Evolutionary conservation across 2,113 vertebrate genomes (phyloP).

Genomic region (Sinocyclocheilus anshuiensis): DNA sequence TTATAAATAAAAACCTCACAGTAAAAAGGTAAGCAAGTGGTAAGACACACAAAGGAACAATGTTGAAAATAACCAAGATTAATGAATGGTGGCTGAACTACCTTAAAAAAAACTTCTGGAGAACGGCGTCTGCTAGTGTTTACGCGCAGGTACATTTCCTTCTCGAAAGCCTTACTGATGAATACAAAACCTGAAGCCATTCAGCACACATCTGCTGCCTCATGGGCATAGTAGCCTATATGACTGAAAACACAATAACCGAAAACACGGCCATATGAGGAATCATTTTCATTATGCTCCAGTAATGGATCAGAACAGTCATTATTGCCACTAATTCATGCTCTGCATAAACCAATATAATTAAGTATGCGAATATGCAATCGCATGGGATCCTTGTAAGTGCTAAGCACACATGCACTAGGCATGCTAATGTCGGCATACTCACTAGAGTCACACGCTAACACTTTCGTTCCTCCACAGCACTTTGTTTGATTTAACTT

Average conservation of each 20-base stretch:
- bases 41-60: not conserved
- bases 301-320: conserved; percentile 31
- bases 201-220: conserved; percentile 23
- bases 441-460: not conserved
- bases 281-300: conserved; percentile 30
- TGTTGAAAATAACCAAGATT: not conserved
- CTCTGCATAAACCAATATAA: conserved; percentile 41
- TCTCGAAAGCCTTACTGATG: conserved; percentile 10
- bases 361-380: conserved; percentile 30
- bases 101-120: conserved; percentile 19
- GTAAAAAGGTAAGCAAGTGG: not conserved
- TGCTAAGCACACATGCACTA: conserved; percentile 21
- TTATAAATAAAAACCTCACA: not conserved
- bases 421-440: conserved; percentile 4
- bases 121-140: conserved; percentile 1
- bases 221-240: conserved; percentile 26
- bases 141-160: conserved; percentile 20
- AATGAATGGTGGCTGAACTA: conserved; percentile 31
- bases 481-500: conserved; percentile 45
- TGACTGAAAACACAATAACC: conserved; percentile 17
- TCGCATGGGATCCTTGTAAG: conserved; percentile 33
- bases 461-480: conserved; percentile 3
- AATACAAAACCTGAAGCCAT: conserved; percentile 29
- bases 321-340: conserved; percentile 43
- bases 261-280: conserved; percentile 13